Percentiles rank a stretch among this genome's conserved stretches.
Evolutionary conservation across 2,797 vertebrate species (phyloP).

Genomic region (Mormyrus hasselquistii): DNA sequence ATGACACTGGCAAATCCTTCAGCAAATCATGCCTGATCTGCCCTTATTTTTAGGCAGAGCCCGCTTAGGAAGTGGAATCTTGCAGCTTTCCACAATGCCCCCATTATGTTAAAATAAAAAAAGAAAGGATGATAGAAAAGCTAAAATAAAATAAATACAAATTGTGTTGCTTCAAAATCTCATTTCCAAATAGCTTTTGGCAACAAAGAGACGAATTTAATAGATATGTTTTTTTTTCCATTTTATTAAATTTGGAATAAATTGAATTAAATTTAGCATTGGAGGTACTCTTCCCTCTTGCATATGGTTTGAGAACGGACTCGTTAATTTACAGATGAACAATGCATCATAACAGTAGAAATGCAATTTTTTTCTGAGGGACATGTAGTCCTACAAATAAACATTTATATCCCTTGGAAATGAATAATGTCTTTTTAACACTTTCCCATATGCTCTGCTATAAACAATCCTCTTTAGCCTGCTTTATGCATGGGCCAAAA

Average conservation of each 20-base stretch:
- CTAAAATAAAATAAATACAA: slow-evolving; percentile 6
- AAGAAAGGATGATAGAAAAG: not conserved
- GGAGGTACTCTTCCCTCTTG: slow-evolving; percentile 24
- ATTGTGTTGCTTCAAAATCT: slow-evolving; percentile 16
- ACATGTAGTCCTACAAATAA: not conserved
- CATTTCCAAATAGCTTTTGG: slow-evolving; percentile 26
- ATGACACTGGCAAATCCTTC: not conserved
- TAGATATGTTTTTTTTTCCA: slow-evolving; percentile 26
- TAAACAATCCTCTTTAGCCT: not conserved
- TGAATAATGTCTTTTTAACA: not conserved
- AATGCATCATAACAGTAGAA: not conserved
- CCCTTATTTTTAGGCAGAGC: not conserved
- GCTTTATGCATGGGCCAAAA: slow-evolving; percentile 15
- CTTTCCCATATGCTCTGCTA: not conserved
- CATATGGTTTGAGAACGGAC: slow-evolving; percentile 15
- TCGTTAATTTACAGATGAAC: not conserved
- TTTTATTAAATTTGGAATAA: not conserved
- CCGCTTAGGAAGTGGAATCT: not conserved
- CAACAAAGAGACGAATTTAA: slow-evolving; percentile 26
- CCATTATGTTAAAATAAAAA: not conserved
- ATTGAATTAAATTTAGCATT: slow-evolving; percentile 26
- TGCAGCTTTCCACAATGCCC: not conserved
- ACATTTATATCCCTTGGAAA: not conserved
- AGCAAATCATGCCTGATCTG: slow-evolving; percentile 9
- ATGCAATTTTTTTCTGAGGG: not conserved